phyloP scores from a whole-genome alignment of 1,140 invertebrate genomes.

The Euwallacea fornicatus region DNA sequence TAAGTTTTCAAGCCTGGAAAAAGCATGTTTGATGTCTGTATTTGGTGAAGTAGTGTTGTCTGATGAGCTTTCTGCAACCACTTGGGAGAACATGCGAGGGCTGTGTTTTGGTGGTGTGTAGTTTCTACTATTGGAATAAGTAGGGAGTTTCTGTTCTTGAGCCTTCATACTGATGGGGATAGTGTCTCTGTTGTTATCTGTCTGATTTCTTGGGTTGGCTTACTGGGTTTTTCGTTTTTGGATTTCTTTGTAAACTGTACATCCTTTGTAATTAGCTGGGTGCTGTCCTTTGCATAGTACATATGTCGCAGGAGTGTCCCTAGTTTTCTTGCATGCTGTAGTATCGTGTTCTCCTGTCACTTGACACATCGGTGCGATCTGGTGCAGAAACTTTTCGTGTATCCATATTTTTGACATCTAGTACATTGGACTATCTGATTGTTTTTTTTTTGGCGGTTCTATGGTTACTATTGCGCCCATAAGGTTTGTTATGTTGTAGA shows the following conservation, averaged over 20 bases:
- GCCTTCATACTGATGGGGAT: slow-evolving; percentile 42
- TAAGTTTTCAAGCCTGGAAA: too few species aligned
- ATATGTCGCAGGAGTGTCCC: neutral
- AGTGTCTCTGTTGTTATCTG: neutral
- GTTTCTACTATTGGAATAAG: too few species aligned
- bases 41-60: too few species aligned
- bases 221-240: neutral
- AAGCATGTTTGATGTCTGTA: too few species aligned
- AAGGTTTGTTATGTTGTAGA: too few species aligned
- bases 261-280: too few species aligned
- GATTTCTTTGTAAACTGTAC: slow-evolving; percentile 11
- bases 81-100: too few species aligned
- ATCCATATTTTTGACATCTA: neutral
- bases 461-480: too few species aligned
- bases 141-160: slow-evolving; percentile 21
- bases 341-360: neutral
- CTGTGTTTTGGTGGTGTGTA: too few species aligned
- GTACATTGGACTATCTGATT: neutral
- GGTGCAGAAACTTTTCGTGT: neutral
- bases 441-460: neutral
- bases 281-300: neutral
- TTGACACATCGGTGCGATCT: neutral
- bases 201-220: neutral
- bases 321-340: neutral
- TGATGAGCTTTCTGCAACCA: too few species aligned